A percentile compares a stretch with the other conserved stretches of the same genome.
These are phyloP conservation scores for Eleginops maclovinus DNA, from an alignment of 2,113 vertebrate species.

Conservation along the genomic window DNA sequence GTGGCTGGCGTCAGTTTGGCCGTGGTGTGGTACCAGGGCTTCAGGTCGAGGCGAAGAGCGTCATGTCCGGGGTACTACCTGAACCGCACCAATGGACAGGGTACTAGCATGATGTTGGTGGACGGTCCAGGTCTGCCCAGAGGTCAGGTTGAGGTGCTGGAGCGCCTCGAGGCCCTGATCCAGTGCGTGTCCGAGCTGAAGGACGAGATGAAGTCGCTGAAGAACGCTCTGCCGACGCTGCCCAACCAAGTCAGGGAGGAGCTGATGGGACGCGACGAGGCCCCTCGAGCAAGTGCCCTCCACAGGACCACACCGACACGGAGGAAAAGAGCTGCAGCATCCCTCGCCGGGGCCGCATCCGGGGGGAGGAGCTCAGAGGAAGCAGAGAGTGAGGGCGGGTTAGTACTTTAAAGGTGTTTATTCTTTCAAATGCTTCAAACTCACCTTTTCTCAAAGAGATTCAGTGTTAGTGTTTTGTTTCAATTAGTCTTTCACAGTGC, in stretches of 20 bases:
- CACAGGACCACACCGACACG: constrained; percentile 83
- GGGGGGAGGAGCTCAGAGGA: constrained; percentile 93
- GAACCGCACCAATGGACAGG: constrained; percentile 51
- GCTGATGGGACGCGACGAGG: constrained; percentile 76
- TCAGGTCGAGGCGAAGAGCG: constrained; percentile 53
- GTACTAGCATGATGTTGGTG: constrained; percentile 46
- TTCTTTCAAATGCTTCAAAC: background rate
- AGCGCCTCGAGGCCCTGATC: constrained; percentile 90
- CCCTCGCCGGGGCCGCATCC: constrained; percentile 48
- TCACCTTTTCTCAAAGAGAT: background rate
- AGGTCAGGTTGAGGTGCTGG: constrained; percentile 89
- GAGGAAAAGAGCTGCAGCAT: constrained; percentile 80
- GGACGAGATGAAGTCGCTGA: constrained; percentile 90
- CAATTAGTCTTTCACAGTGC: background rate
- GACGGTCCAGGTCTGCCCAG: constrained; percentile 65
- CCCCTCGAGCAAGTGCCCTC: constrained; percentile 80
- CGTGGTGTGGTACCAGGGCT: constrained; percentile 84
- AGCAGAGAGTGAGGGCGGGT: constrained; percentile 97
- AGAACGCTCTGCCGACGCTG: constrained; percentile 88
- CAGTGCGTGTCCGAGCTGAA: constrained; percentile 91
- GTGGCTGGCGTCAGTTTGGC: constrained; percentile 90
- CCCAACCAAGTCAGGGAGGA: constrained; percentile 89
- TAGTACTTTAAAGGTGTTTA: constrained; percentile 71
- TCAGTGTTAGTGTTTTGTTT: background rate
- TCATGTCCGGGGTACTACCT: constrained; percentile 34